phyloP scores from a whole-genome alignment of 1,140 invertebrate genomes.

The Ganaspis sp. region DNA sequence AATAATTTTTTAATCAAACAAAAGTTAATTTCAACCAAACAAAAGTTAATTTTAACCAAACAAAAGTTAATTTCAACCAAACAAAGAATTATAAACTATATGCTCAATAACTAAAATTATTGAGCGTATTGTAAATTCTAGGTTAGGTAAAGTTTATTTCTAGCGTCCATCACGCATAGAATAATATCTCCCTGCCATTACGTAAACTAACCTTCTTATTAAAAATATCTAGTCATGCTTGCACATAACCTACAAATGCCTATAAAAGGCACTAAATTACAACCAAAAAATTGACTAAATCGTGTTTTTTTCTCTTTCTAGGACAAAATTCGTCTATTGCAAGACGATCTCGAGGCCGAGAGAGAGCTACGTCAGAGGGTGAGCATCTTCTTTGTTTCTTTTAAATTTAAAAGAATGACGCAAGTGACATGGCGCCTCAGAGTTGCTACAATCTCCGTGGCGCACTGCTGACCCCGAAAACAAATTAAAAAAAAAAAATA shows the following conservation, averaged over 20 bases:
- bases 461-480: background rate
- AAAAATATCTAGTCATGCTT: background rate
- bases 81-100: no score
- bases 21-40: no score
- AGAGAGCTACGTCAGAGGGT: constrained; percentile 97
- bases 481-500: background rate
- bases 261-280: background rate
- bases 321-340: constrained; percentile 98
- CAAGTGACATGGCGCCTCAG: background rate
- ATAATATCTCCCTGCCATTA: no score
- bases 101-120: no score
- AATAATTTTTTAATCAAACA: no score
- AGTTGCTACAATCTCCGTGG: background rate
- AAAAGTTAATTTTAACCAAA: no score
- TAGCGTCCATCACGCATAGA: no score
- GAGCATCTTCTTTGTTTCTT: constrained; percentile 75
- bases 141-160: no score
- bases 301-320: constrained; percentile 79
- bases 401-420: background rate
- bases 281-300: background rate
- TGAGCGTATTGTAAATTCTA: no score
- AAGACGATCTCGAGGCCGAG: constrained; percentile 97
- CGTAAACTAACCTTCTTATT: background rate
- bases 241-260: no score
- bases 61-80: no score